Evolutionary conservation across 2,888 invertebrate species (phyloP), one percentile per base, ranked within the genome.

Genomic region (Hesperia comma): DNA sequence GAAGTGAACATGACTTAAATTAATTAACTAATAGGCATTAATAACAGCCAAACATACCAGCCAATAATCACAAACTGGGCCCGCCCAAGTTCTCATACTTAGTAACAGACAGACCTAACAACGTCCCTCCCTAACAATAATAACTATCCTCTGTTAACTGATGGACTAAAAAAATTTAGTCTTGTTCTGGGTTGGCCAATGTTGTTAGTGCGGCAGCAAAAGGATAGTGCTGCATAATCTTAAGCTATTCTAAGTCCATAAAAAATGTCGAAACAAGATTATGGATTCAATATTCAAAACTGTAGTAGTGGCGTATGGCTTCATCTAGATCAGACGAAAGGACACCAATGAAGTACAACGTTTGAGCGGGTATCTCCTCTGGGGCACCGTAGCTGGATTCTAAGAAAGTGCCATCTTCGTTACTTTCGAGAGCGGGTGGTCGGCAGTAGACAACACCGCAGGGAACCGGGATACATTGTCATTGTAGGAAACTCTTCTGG

Each of bases 381-480:
- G 55, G n/a, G 60, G 17, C 15, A 53, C 21, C 6, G 21, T 61
- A 49, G 26, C 40, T 33, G 8, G 68, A 69, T 70, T 73, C 72
- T 74, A 71, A 72, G 78, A 77, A 79, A 82, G 78, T 77, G 80
- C 75, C 78, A 83, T 85, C 84, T 83, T 79, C 75, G 74, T 76
- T 75, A 81, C 75, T 76, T 76, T 58, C 78, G 77, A 74, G 74
- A 83, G 75, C 73, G 72, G 70, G 76, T 72, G 71, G 75, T 72
- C 72, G 75, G 71, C 75, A 71, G 74, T 72, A 73, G 79, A 80
- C 78, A 79, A 77, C 77, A 79, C 86, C 83, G 74, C 69, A 62
- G 84, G 83, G 86, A 83, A 72, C 70, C 69, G 75, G 79, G 79
- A 84, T 82, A 83, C 78, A 85, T 85, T 83, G 84, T 83, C 76